Evolutionary conservation across 2,113 vertebrate genomes (phyloP).

Genomic region (Taurulus bubalis): DNA sequence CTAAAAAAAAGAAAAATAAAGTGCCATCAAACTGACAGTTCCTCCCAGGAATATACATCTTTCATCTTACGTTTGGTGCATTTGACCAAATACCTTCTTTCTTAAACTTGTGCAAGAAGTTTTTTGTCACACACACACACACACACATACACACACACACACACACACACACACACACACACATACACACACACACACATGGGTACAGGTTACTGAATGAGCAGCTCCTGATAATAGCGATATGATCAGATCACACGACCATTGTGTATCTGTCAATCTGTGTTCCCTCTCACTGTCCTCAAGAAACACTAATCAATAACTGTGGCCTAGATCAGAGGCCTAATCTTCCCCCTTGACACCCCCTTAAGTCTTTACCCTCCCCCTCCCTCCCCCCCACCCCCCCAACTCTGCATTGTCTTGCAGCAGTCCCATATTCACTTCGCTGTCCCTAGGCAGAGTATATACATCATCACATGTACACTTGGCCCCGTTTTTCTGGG

Average conservation of each 20-base stretch:
- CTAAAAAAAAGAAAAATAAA: conserved; percentile 50
- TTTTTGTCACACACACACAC: not conserved
- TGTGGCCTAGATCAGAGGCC: conserved; percentile 83
- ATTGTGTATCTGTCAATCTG: conserved; percentile 83
- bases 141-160: not conserved
- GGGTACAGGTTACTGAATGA: conserved; percentile 49
- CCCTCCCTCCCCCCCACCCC: conserved; percentile 38
- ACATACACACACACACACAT: not conserved
- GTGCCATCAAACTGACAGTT: conserved; percentile 22
- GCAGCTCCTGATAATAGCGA: conserved; percentile 62
- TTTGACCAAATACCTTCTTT: not conserved
- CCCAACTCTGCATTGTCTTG: conserved; percentile 72
- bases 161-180: not conserved
- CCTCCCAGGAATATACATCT: conserved; percentile 22
- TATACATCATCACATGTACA: conserved; percentile 52
- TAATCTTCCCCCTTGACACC: conserved; percentile 68
- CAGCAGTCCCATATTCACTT: conserved; percentile 61
- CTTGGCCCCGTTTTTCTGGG: conserved; percentile 67
- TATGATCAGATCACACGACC: conserved; percentile 63
- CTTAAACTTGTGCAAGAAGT: not conserved
- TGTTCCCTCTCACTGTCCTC: conserved; percentile 75
- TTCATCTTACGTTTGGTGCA: not conserved
- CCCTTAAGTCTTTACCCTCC: conserved; percentile 49
- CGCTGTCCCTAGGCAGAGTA: conserved; percentile 71
- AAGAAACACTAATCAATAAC: conserved; percentile 84